Evolutionary conservation across 2,797 vertebrate species (phyloP).

Genomic region (Gallirallus australis): DNA sequence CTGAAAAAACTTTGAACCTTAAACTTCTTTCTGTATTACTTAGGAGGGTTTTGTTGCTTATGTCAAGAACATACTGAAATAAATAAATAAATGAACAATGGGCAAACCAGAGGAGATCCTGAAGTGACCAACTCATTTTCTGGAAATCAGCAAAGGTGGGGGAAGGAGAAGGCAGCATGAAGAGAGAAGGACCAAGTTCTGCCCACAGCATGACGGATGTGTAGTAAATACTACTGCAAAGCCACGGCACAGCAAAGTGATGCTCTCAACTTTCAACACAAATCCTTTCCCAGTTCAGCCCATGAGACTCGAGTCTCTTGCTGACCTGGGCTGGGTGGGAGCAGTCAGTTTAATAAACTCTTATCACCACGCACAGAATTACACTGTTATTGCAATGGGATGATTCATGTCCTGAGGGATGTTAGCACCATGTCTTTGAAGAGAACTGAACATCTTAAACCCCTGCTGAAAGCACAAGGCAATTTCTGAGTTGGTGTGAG

Average conservation of each 20-base stretch:
- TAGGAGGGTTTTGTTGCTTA: neutral
- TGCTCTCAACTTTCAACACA: neutral
- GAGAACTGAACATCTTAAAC: neutral
- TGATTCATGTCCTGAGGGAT: neutral
- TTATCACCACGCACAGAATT: neutral
- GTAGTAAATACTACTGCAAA: neutral
- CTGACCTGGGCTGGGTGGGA: neutral
- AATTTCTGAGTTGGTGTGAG: neutral
- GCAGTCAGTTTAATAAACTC: neutral
- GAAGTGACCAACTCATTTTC: neutral
- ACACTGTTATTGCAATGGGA: neutral
- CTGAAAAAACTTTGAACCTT: neutral
- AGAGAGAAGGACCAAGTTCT: neutral
- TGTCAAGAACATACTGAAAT: neutral
- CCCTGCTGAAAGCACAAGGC: neutral
- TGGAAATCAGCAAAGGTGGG: neutral
- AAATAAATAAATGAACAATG: neutral
- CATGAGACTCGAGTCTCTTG: neutral
- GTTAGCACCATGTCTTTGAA: neutral
- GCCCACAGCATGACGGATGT: fast-evolving
- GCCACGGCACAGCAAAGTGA: neutral
- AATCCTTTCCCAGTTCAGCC: neutral
- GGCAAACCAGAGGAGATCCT: neutral
- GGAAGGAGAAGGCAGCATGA: neutral
- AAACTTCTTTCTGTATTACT: neutral